phyloP scores from a whole-genome alignment of 1,140 invertebrate species.

The Danaus plexippus region DNA sequence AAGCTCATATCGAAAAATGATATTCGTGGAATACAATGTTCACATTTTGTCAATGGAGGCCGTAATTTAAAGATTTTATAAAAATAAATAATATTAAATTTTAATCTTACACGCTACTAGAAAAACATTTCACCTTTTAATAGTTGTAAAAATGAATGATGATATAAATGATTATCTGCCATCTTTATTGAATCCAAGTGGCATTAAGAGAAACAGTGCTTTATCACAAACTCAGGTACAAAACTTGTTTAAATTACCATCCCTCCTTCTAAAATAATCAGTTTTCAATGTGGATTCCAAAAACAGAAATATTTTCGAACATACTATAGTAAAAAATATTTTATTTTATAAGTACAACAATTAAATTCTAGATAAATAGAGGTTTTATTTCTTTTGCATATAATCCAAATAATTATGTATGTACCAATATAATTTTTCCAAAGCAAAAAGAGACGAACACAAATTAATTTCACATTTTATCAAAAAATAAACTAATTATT shows the following conservation, averaged over 20 bases:
- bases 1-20: no score
- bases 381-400: slow-evolving; percentile 1
- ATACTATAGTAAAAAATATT: slow-evolving; percentile 1
- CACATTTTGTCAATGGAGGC: no score
- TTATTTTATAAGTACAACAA: slow-evolving; percentile 31
- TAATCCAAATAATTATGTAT: slow-evolving; percentile 7
- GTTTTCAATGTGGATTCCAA: background rate
- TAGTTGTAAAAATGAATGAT: slow-evolving; percentile 29
- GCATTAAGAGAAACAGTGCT: slow-evolving; percentile 28
- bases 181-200: slow-evolving; percentile 43
- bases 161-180: slow-evolving; percentile 43
- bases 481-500: no score
- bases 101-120: no score
- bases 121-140: slow-evolving; percentile 4
- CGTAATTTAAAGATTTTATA: no score
- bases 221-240: slow-evolving; percentile 42
- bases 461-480: no score
- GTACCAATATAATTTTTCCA: slow-evolving; percentile 5
- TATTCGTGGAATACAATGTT: no score
- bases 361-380: background rate
- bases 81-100: no score
- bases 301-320: background rate
- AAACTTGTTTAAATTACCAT: slow-evolving; percentile 8
- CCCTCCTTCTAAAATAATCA: background rate
- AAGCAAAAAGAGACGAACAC: no score